Percentiles rank a stretch among this genome's conserved stretches.
phyloP scores from a whole-genome alignment of 2,113 vertebrate species.

The Urocynchramus pylzowi region DNA sequence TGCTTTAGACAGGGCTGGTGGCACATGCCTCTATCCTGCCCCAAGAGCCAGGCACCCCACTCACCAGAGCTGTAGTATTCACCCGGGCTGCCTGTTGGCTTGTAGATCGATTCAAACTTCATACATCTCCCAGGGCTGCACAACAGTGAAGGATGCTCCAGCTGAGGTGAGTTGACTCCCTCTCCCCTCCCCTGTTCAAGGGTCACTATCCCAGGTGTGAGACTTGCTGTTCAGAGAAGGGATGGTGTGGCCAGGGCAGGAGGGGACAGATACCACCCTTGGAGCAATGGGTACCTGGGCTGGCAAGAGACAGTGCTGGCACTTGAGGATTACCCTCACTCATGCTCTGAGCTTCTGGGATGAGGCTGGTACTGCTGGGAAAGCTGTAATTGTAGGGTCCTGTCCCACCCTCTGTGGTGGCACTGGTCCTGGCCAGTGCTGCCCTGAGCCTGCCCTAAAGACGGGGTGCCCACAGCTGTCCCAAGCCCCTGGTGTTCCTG shows the following conservation, averaged over 20 bases:
- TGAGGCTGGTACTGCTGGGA: neutral
- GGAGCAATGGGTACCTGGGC: neutral
- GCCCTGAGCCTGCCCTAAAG: neutral
- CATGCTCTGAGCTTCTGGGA: neutral
- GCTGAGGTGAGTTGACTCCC: neutral
- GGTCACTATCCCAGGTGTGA: accelerated
- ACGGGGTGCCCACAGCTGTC: neutral
- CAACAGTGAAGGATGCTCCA: neutral
- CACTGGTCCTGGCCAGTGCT: neutral
- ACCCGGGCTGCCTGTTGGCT: neutral
- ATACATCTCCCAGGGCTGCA: neutral
- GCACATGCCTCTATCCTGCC: accelerated
- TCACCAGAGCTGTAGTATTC: conserved; percentile 33
- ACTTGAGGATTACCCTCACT: neutral
- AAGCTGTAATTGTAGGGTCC: neutral
- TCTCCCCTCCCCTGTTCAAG: neutral
- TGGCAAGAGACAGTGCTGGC: neutral
- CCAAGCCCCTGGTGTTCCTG: neutral
- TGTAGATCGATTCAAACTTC: neutral
- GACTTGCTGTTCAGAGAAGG: neutral
- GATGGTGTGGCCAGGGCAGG: neutral
- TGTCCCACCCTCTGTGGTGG: neutral
- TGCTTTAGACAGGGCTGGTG: neutral
- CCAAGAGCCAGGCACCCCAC: neutral
- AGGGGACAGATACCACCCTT: neutral